A percentile compares a stretch with the other conserved stretches of the same genome.
Conservation (phyloP, 1,140 invertebrate species). For the Drosophila lacertosa region DNA sequence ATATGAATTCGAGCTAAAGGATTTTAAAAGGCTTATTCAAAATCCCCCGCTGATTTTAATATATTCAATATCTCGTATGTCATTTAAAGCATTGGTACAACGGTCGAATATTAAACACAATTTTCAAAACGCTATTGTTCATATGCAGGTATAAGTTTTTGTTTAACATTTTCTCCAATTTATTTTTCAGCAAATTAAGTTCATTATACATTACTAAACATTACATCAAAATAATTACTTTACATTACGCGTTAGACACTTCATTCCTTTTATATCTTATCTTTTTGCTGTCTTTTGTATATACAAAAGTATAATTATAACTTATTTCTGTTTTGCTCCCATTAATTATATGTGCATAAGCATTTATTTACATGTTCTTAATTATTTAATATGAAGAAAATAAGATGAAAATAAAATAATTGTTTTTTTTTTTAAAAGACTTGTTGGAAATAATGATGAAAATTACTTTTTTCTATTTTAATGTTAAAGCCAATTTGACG, state of each 20-base stretch:
- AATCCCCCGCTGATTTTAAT: no score
- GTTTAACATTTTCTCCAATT: constrained; percentile 72
- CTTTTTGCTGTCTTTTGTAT: constrained; percentile 27
- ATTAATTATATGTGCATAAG: constrained; percentile 9
- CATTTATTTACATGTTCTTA: constrained; percentile 23
- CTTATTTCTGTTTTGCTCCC: not conserved
- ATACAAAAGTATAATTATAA: constrained; percentile 23
- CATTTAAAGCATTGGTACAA: no score
- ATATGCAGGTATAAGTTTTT: constrained; percentile 4
- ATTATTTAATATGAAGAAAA: not conserved
- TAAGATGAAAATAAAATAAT: not conserved
- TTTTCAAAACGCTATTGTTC: no score
- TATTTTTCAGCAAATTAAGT: constrained; percentile 64
- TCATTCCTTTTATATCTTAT: constrained; percentile 24
- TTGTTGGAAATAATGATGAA: not conserved
- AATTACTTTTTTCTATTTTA: not conserved
- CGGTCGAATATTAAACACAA: no score
- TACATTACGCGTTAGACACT: constrained; percentile 41
- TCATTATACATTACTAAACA: constrained; percentile 59
- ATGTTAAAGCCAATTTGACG: not conserved
- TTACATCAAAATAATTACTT: constrained; percentile 59
- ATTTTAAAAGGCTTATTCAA: no score
- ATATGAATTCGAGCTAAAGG: no score
- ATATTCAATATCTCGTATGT: no score
- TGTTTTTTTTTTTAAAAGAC: not conserved